phyloP scores from a whole-genome alignment of 2,888 invertebrate genomes.

The Microplitis deprimator region DNA sequence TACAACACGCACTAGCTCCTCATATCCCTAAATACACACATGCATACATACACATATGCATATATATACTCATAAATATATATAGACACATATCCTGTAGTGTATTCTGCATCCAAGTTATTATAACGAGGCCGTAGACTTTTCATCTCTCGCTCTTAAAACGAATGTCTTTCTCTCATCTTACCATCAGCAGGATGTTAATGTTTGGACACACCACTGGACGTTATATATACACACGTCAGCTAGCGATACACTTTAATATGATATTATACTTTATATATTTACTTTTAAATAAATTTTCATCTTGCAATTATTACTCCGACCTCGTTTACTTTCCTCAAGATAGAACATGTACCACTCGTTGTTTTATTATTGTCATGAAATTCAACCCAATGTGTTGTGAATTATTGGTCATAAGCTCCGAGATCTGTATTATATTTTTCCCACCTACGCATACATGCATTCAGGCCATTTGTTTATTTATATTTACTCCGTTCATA shows the following conservation, averaged over 20 bases:
- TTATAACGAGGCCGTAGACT: slow-evolving; percentile 52
- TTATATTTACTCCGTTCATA: neutral
- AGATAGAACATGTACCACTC: slow-evolving; percentile 21
- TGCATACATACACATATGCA: neutral
- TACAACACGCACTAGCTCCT: slow-evolving; percentile 45
- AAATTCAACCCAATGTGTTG: slow-evolving; percentile 11
- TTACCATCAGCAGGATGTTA: slow-evolving; percentile 49
- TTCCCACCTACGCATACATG: slow-evolving; percentile 26
- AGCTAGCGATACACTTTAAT: slow-evolving; percentile 1
- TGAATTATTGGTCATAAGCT: slow-evolving; percentile 32
- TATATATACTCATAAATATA: neutral
- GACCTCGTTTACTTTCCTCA: slow-evolving; percentile 35
- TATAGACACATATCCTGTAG: slow-evolving; percentile 30
- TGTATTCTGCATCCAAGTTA: slow-evolving; percentile 43
- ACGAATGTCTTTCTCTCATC: slow-evolving; percentile 9
- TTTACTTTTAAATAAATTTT: slow-evolving; percentile 19
- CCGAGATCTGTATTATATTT: slow-evolving; percentile 16
- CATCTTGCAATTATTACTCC: slow-evolving; percentile 29
- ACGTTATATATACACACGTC: slow-evolving; percentile 14
- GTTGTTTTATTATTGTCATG: slow-evolving; percentile 35
- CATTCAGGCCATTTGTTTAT: slow-evolving; percentile 27
- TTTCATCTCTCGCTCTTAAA: slow-evolving; percentile 15
- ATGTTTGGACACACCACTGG: slow-evolving; percentile 46
- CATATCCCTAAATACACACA: slow-evolving; percentile 26
- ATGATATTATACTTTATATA: neutral